Evolutionary conservation across 1,140 invertebrate species (phyloP), one percentile per base, ranked within the genome.

Genomic region (Cryptotermes secundus): DNA sequence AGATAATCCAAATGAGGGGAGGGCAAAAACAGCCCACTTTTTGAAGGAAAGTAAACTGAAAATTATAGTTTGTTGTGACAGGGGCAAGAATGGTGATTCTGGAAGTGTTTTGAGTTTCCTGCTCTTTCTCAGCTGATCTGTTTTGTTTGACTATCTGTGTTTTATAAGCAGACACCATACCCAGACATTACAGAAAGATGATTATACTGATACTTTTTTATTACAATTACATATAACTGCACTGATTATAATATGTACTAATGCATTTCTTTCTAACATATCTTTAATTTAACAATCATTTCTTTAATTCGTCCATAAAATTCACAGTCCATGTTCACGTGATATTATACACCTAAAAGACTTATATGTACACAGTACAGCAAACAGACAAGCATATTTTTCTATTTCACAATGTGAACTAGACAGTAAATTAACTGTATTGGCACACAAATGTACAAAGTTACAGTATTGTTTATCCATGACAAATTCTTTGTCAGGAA

Each of bases 201-300:
- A 14, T 26, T 72, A 9, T 72, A 72, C 59, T 72, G 59, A n/a
- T 31, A 72, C 1, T 72, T 72, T 72, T 72, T 72, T 72, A 72
- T 72, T 72, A 72, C 59, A 72, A 72, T 72, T 72, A 72, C 59
- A 31, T 72, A n/a, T 31, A 72, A 72, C 12, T 31, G 59, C 59
- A 3, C 16, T 72, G 26, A 31, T 72, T 72, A 72, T 72, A 31
- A n/a, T 72, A 72, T 26, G 31, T 72, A 72, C 26, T 72, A 72
- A n/a, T 72, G 31, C n/a, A 72, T 72, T 72, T 72, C 9, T 2
- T 72, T 2, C n/a, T 72, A 72, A 12, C 0, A n/a, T 72, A 31
- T 72, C 59, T 72, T 12, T 59, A 59, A 59, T 59, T 59, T 59
- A 26, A n/a, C n/a, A n/a, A n/a, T n/a, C n/a, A n/a, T n/a, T n/a